Evolutionary conservation across 1,140 invertebrate species (phyloP).

Genomic region (Drosophila ercepeae): DNA sequence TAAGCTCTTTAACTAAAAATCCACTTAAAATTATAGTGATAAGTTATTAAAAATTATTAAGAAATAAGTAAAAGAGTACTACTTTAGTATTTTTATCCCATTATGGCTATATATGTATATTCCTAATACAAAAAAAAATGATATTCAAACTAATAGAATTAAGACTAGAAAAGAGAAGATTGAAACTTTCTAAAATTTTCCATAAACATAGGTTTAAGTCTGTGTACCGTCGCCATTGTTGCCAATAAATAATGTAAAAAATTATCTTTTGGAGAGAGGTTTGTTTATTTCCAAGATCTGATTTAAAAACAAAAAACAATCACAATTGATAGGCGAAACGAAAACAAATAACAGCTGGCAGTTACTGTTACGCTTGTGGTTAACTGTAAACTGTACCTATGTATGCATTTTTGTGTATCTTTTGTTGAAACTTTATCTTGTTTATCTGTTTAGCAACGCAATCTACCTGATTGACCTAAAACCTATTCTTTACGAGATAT

Average conservation of each 20-base stretch:
- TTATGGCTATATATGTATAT: background rate
- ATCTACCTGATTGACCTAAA: background rate
- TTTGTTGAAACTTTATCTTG: too few species aligned
- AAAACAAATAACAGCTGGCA: too few species aligned
- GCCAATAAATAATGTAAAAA: background rate
- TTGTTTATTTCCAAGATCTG: background rate
- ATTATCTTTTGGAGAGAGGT: background rate
- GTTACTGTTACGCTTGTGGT: background rate
- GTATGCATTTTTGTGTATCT: too few species aligned
- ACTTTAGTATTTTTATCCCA: background rate
- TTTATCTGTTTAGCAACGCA: too few species aligned
- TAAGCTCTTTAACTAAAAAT: constrained; percentile 32
- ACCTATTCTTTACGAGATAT: background rate
- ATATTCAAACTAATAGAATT: background rate
- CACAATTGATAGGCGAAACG: too few species aligned
- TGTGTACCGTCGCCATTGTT: background rate
- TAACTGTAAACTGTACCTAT: background rate
- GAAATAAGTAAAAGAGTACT: background rate
- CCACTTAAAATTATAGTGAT: constrained; percentile 13
- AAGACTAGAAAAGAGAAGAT: too few species aligned
- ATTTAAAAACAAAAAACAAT: background rate
- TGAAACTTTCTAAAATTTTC: background rate
- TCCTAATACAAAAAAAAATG: background rate
- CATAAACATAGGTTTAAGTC: too few species aligned
- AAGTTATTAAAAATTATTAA: constrained; percentile 37